A percentile compares a stretch with the other conserved stretches of the same genome.
Conservation (phyloP, 1,140 invertebrate species). For the Hydropsyche tenuis region DNA sequence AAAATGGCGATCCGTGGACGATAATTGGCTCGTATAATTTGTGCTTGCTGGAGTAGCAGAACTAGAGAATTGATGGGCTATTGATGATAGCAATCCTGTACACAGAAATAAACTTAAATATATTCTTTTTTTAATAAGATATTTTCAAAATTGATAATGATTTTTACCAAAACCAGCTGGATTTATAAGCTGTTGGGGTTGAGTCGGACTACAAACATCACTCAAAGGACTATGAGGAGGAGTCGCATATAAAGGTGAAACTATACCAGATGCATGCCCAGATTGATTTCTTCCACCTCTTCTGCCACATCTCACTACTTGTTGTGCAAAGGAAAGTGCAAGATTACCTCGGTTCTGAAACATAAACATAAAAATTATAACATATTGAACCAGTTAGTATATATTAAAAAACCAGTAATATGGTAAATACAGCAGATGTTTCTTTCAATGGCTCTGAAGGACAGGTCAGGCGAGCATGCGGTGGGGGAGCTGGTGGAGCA, state of each 20-base stretch:
- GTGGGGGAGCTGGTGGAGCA: conserved; percentile 48
- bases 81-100: neutral
- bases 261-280: conserved; percentile 46
- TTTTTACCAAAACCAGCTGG: conserved; percentile 22
- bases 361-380: neutral
- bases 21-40: neutral
- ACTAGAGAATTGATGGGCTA: neutral
- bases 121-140: neutral
- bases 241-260: conserved; percentile 79
- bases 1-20: conserved; percentile 70
- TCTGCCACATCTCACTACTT: conserved; percentile 58
- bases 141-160: neutral
- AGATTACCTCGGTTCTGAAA: conserved; percentile 53
- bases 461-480: conserved; percentile 26
- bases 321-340: conserved; percentile 59
- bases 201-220: conserved; percentile 65
- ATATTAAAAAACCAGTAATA: neutral
- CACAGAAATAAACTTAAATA: neutral
- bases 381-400: conserved; percentile 14
- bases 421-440: conserved; percentile 12
- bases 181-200: conserved; percentile 46
- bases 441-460: conserved; percentile 30
- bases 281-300: conserved; percentile 50
- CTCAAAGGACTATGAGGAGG: conserved; percentile 83
- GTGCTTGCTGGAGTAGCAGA: neutral